Evolutionary conservation across 2,888 invertebrate species (phyloP).

Genomic region (Megaustenia siamemsis): DNA sequence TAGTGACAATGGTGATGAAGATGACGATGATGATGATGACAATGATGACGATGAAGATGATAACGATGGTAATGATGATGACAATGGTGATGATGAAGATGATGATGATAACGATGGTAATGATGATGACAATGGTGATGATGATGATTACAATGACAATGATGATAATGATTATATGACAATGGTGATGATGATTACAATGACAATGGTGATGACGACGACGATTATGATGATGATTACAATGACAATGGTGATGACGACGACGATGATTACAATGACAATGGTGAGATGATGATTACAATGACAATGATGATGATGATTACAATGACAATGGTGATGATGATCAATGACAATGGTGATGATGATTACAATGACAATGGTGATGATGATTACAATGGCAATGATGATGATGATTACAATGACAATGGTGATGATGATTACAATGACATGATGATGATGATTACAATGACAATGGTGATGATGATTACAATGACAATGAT

Average conservation of each 20-base stretch:
- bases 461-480: no score
- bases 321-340: no score
- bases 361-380: no score
- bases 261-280: neutral
- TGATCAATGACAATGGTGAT: no score
- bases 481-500: no score
- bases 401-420: no score
- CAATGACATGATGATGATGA: neutral
- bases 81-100: neutral
- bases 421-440: neutral
- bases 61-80: neutral
- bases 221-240: neutral
- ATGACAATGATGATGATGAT: slow-evolving; percentile 1
- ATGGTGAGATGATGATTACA: neutral
- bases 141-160: neutral
- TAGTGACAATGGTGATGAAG: neutral
- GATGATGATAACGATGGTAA: neutral
- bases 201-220: neutral
- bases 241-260: neutral
- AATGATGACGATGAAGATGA: neutral
- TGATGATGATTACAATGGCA: no score
- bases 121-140: neutral
- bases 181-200: neutral
- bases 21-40: neutral
- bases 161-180: neutral